Percentiles rank a stretch among this genome's conserved stretches.
These are phyloP conservation scores for Lysandra coridon DNA, from an alignment of 2,888 invertebrate genomes.

Conservation along the genomic window DNA sequence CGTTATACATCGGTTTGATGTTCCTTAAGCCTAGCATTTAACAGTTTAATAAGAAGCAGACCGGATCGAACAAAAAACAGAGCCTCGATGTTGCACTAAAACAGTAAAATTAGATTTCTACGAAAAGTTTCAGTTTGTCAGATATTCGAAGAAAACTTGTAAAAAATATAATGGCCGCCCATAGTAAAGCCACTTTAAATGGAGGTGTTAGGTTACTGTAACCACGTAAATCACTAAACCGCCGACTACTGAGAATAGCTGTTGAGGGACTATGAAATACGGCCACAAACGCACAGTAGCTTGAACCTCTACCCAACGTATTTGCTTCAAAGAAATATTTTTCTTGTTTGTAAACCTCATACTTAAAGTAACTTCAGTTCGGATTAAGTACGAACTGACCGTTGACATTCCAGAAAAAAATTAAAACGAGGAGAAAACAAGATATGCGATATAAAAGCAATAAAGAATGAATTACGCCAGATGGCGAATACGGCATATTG, in stretches of 20 bases:
- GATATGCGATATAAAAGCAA: background rate
- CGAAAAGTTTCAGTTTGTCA: background rate
- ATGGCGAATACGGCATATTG: background rate
- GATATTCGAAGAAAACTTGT: background rate
- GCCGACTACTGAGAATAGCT: slow-evolving; percentile 3
- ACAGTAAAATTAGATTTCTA: background rate
- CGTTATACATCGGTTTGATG: no score
- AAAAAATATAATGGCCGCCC: background rate
- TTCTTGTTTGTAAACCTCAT: background rate
- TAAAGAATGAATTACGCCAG: background rate
- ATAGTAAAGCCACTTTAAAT: background rate
- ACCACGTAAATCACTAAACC: slow-evolving; percentile 19
- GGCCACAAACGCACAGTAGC: background rate
- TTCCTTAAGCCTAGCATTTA: no score
- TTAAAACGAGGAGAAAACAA: background rate
- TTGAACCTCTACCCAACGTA: background rate
- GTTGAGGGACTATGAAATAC: background rate
- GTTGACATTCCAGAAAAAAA: background rate
- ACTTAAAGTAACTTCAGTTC: background rate
- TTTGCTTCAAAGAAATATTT: background rate
- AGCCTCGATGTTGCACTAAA: background rate
- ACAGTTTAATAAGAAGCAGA: no score
- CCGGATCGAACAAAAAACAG: background rate
- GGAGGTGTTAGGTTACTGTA: background rate
- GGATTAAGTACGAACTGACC: background rate